Percentiles rank a stretch among this genome's conserved stretches.
Evolutionary conservation across 2,113 vertebrate species (phyloP).

Genomic region (Petrocephalus microphthalmus): DNA sequence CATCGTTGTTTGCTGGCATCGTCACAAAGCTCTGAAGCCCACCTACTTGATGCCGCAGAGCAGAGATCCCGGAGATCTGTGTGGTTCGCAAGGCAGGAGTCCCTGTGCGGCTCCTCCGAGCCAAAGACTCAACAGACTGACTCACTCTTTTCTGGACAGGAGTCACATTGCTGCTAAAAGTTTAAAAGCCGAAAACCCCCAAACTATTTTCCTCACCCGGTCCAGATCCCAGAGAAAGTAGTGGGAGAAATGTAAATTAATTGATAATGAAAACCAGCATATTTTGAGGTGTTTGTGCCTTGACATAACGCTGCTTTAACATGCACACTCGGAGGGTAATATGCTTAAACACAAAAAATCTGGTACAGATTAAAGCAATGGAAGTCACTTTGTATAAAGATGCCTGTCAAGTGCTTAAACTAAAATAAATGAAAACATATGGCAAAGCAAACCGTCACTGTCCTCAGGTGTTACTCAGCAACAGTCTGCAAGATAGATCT

Average conservation of each 20-base stretch:
- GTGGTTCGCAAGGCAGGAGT: background rate
- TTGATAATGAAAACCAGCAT: background rate
- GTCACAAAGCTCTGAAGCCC: background rate
- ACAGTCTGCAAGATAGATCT: background rate
- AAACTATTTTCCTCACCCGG: background rate
- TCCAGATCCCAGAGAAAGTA: background rate
- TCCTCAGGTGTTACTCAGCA: background rate
- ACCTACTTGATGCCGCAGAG: background rate
- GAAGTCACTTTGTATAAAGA: background rate
- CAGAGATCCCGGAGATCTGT: background rate
- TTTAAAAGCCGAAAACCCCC: background rate
- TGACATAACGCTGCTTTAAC: background rate
- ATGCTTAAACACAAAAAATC: background rate
- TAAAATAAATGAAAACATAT: background rate
- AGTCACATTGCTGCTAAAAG: background rate
- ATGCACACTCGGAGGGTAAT: background rate
- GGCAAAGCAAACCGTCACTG: background rate
- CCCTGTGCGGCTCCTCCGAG: background rate
- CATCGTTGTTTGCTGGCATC: background rate
- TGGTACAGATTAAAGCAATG: background rate
- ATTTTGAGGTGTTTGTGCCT: background rate
- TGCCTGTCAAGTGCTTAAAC: background rate
- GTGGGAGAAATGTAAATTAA: background rate
- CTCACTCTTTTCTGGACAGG: background rate
- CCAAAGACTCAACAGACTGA: background rate